Base-by-base conservation (phyloP, 2,888 invertebrate species). In the Erannis defoliaria region DNA sequence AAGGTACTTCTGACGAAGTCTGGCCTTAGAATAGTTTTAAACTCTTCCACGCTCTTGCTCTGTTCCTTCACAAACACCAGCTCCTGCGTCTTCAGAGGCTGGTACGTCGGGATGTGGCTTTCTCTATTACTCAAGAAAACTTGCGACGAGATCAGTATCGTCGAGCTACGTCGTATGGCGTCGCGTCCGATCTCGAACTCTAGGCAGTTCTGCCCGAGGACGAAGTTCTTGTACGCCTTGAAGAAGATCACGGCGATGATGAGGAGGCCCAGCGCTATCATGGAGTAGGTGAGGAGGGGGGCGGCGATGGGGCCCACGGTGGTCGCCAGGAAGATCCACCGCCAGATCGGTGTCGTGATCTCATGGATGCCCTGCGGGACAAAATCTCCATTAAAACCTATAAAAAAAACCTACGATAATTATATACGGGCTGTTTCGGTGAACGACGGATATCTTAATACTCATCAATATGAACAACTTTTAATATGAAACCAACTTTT, bases 301-400 rank as follows among this genome's bases (percentile, higher is more conserved):
- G 94, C 95, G 0, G 95, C 94, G 23, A 95, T 85, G 14, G 97
- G 97, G 0, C 95, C 96, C 65, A 97, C 94, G 0, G 96, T 96
- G 1, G 97, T 97, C 14, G 96, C 96, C 42, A 97, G 80, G 85
- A 96, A 97, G 18, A 97, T 94, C 96, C 96, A 97, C 19, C 96
- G 93, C 78, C 96, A 94, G 57, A 97, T 97, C n/a, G 96, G 90
- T 0, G 97, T 96, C 0, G 97, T 94, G 6, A 97, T 82, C 70
- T 97, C 97, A 54, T 96, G 96, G 40, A 97, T 94, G 10, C 97
- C 97, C 95, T 96, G 82, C 0, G 88, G 85, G 18, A 1, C 5
- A 29, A 49, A 12, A 0, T 38, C 19, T 31, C 21, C 0, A 4
- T 8, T 37, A 12, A 35, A n/a, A 33, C 21, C 6, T 16, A 18